These are phyloP conservation scores for Maniola hyperantus DNA, from an alignment of 2,888 invertebrate species.

Conservation along the genomic window DNA sequence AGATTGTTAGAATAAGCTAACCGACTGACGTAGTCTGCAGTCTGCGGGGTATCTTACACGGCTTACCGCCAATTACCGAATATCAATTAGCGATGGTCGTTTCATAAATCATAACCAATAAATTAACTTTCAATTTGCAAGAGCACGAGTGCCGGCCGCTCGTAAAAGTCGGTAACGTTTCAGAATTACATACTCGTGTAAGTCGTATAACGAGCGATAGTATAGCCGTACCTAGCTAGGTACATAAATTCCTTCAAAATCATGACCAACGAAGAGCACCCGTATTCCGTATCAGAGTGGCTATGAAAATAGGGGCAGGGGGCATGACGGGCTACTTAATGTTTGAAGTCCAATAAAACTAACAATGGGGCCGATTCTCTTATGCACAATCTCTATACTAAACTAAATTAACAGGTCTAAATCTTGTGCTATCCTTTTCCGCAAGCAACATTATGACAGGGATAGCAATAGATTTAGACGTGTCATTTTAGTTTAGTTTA, in stretches of 20 bases:
- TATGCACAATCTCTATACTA: no score
- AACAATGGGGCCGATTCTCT: no score
- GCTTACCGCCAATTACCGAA: slow-evolving; percentile 57
- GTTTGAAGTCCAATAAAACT: no score
- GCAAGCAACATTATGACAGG: no score
- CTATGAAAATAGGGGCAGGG: no score
- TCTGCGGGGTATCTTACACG: slow-evolving; percentile 13
- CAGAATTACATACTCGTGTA: not conserved
- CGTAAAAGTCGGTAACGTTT: slow-evolving; percentile 17
- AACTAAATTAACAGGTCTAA: no score
- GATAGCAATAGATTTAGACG: no score
- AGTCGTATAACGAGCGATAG: not conserved
- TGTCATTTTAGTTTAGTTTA: no score
- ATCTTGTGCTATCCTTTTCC: no score
- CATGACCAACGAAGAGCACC: not conserved
- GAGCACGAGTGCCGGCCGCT: slow-evolving; percentile 32
- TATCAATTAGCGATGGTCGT: slow-evolving; percentile 53
- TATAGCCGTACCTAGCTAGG: not conserved
- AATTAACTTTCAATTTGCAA: slow-evolving; percentile 36
- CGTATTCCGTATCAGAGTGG: not conserved
- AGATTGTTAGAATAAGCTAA: no score
- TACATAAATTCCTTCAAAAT: not conserved
- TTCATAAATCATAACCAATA: slow-evolving; percentile 24
- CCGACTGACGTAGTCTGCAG: no score
- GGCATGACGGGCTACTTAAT: no score